These are phyloP conservation scores for Nemopilema nomurai DNA, from an alignment of 30 jellyfish, hydroid and myxozoan species.

Conservation along the genomic window DNA sequence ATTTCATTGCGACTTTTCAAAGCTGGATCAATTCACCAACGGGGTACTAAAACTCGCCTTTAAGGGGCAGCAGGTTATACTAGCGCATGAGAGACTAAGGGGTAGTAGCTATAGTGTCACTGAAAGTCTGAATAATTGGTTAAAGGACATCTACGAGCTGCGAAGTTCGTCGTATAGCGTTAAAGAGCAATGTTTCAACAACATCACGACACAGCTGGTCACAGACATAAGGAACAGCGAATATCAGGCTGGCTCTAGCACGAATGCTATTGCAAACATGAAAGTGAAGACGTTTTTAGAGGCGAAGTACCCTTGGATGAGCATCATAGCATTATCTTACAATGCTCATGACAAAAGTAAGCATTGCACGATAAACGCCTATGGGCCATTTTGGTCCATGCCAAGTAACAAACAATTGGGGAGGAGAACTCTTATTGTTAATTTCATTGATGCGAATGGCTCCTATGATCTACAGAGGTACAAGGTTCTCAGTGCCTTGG, in stretches of 20 bases:
- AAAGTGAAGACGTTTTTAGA: slow-evolving; percentile 7
- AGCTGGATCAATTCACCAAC: slow-evolving; percentile 19
- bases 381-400: slow-evolving; percentile 34
- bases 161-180: neutral
- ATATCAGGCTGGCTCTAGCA: slow-evolving; percentile 9
- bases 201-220: neutral
- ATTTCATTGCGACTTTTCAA: slow-evolving; percentile 28
- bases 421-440: slow-evolving; percentile 29
- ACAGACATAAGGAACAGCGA: slow-evolving; percentile 12
- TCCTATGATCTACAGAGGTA: slow-evolving; percentile 23
- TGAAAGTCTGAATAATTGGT: slow-evolving; percentile 36
- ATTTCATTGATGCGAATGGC: slow-evolving; percentile 31
- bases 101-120: slow-evolving; percentile 43
- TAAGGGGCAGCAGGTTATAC: slow-evolving; percentile 51
- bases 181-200: slow-evolving; percentile 18
- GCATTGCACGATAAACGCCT: slow-evolving; percentile 8
- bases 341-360: neutral
- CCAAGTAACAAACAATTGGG: slow-evolving; percentile 26
- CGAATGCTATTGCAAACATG: slow-evolving; percentile 16
- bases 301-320: slow-evolving; percentile 43
- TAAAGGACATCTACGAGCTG: slow-evolving; percentile 12
- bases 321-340: slow-evolving; percentile 14
- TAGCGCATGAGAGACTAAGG: slow-evolving; percentile 41
- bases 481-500: slow-evolving; percentile 5
- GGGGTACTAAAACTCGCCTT: slow-evolving; percentile 26